Percentiles rank a stretch among this genome's conserved stretches.
These are phyloP conservation scores for Chloroceryle amazona DNA, from an alignment of 2,797 vertebrate genomes.

Conservation along the genomic window DNA sequence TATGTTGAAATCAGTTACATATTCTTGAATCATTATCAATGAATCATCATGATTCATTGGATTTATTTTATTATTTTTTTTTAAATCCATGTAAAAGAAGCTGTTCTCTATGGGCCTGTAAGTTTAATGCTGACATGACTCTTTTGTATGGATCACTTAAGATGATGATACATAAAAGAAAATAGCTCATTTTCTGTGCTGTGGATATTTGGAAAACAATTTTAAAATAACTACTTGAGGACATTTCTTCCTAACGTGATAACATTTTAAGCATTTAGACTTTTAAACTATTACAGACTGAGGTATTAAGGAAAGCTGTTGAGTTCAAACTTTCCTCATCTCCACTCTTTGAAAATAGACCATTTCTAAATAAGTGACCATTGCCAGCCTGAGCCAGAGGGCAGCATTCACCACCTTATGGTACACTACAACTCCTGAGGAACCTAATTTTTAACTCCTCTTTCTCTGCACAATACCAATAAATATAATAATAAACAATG, in stretches of 20 bases:
- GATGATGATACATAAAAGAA: not conserved
- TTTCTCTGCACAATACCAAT: not conserved
- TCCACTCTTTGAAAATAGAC: not conserved
- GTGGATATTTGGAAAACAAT: slow-evolving; percentile 1
- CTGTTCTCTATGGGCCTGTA: not conserved
- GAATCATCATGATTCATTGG: too few relatives aligned
- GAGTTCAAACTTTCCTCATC: not conserved
- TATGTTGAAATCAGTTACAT: not conserved
- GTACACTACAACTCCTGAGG: not conserved
- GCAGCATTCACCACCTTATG: slow-evolving; percentile 58
- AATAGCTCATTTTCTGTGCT: not conserved
- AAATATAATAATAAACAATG: not conserved
- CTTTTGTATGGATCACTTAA: not conserved
- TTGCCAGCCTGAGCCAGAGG: slow-evolving; percentile 65
- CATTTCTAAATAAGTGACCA: slow-evolving; percentile 31
- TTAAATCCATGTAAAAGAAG: not conserved
- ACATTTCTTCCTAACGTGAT: not conserved
- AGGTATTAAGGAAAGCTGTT: not conserved
- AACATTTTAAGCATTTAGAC: not conserved
- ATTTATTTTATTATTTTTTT: not conserved
- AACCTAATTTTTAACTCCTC: not conserved
- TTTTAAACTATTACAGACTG: not conserved
- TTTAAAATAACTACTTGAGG: not conserved
- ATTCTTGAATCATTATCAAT: not conserved
- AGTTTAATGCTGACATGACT: not conserved